Evolutionary conservation across 2,888 invertebrate genomes (phyloP).

Genomic region (Pristionchus mayeri): DNA sequence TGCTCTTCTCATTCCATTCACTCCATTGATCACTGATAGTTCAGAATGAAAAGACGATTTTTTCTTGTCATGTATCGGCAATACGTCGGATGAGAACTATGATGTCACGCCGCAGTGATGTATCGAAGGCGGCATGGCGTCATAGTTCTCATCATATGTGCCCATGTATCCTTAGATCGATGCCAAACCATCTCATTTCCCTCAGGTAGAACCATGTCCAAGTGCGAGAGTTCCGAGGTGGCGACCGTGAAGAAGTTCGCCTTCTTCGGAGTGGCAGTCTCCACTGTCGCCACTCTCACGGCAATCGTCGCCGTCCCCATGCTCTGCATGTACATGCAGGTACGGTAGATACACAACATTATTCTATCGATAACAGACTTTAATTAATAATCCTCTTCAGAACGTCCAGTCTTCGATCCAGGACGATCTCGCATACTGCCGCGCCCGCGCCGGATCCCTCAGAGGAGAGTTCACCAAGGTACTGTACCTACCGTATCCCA

Average conservation of each 20-base stretch:
- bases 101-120: no score
- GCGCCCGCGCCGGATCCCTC: conserved; percentile 67
- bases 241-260: conserved; percentile 72
- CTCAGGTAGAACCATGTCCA: neutral
- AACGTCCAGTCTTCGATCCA: conserved; percentile 72
- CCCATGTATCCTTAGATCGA: no score
- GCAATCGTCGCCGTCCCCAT: conserved; percentile 65
- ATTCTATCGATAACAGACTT: neutral
- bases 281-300: conserved; percentile 62
- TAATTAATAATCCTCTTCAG: conserved; percentile 68
- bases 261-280: conserved; percentile 70
- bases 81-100: no score
- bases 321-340: conserved; percentile 66
- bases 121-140: no score
- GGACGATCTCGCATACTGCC: conserved; percentile 73
- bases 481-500: neutral
- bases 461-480: conserved; percentile 68
- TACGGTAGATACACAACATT: neutral
- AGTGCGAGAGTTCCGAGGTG: conserved; percentile 60
- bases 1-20: no score
- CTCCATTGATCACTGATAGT: no score
- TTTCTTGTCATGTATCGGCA: no score
- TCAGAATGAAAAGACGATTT: no score
- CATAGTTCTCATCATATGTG: no score
- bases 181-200: neutral